Evolutionary conservation across 2,113 vertebrate species (phyloP).

Genomic region (Osmerus eperlanus): DNA sequence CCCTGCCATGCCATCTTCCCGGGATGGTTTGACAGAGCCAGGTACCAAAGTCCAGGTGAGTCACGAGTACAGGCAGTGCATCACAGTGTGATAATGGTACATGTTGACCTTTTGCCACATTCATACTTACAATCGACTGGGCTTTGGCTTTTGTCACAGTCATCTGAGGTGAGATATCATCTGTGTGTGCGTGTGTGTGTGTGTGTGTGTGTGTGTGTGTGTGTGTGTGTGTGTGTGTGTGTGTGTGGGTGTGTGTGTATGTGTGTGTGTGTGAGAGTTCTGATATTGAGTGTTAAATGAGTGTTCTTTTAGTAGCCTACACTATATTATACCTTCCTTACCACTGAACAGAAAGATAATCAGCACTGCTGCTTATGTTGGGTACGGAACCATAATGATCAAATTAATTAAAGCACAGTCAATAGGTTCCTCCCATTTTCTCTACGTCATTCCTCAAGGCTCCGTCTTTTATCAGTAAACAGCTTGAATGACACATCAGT

Average conservation of each 20-base stretch:
- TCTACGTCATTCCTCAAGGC: not conserved
- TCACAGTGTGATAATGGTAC: too few relatives aligned
- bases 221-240: not conserved
- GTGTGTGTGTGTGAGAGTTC: not conserved
- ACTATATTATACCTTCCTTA: too few relatives aligned
- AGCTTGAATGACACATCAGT: not conserved
- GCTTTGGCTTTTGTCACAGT: not conserved
- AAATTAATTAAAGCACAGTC: too few relatives aligned
- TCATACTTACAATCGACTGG: not conserved
- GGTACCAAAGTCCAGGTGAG: conserved; percentile 38
- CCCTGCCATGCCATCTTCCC: not conserved
- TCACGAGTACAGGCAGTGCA: conserved; percentile 7
- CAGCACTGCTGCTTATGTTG: not conserved
- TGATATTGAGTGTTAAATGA: too few relatives aligned
- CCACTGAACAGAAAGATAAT: too few relatives aligned
- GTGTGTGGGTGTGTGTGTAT: not conserved
- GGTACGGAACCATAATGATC: not conserved
- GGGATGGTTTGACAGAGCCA: not conserved
- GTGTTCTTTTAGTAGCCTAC: too few relatives aligned
- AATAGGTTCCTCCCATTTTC: not conserved
- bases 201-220: not conserved
- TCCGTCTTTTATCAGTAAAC: not conserved
- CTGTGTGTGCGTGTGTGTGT: not conserved
- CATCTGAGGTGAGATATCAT: not conserved
- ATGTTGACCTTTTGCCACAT: not conserved